phyloP scores from a whole-genome alignment of 2,113 vertebrate genomes.

The Sturnus vulgaris region DNA sequence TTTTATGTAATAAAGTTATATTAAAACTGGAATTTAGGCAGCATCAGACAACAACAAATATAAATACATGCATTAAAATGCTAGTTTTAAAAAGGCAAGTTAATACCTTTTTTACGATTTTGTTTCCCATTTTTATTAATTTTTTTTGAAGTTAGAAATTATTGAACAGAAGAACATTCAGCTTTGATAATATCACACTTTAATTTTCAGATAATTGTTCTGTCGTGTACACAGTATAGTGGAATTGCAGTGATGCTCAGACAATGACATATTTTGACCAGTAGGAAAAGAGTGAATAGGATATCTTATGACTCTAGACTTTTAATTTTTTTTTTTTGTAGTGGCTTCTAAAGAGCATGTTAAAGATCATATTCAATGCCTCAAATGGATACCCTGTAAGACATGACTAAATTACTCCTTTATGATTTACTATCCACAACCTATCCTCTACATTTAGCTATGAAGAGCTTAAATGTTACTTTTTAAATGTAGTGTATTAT shows the following conservation, averaged over 20 bases:
- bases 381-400: neutral
- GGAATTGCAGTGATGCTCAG: neutral
- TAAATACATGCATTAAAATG: neutral
- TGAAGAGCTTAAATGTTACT: neutral
- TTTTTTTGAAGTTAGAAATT: neutral
- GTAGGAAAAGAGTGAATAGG: neutral
- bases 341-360: neutral
- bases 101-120: neutral
- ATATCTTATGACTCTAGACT: neutral
- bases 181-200: neutral
- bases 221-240: neutral
- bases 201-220: neutral
- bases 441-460: neutral
- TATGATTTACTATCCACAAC: neutral
- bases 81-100: fast-evolving
- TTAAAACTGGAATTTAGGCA: neutral
- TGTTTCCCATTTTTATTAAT: neutral
- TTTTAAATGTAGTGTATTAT: neutral
- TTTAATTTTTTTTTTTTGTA: neutral
- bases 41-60: neutral
- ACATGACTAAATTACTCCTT: neutral
- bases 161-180: neutral
- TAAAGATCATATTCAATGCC: neutral
- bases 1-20: neutral
- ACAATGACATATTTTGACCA: neutral